Conservation (phyloP, 2,113 vertebrate species). For the Pogona vitticeps region DNA sequence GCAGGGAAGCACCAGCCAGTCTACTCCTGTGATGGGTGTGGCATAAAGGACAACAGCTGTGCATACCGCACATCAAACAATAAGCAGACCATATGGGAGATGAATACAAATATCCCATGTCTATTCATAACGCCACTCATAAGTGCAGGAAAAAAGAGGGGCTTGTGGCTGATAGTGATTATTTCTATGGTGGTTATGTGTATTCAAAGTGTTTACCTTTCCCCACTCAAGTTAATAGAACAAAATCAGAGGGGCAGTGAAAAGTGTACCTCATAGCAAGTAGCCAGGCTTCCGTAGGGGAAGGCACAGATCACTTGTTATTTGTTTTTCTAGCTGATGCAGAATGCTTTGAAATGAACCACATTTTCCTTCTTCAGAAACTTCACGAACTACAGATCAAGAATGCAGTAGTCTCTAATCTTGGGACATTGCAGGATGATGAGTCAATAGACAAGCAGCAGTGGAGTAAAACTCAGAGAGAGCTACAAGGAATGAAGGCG, state of each 20-base stretch:
- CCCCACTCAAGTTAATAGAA: not conserved
- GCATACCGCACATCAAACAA: too few relatives aligned
- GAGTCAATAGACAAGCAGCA: slow-evolving; percentile 40
- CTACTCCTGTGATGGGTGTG: too few relatives aligned
- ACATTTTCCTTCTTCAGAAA: slow-evolving; percentile 63
- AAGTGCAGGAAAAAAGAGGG: not conserved
- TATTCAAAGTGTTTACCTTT: not conserved
- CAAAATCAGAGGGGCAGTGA: not conserved
- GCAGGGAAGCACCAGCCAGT: too few relatives aligned
- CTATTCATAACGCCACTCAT: not conserved
- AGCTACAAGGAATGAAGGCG: slow-evolving; percentile 52
- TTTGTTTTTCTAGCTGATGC: not conserved
- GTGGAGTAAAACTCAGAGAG: slow-evolving; percentile 24
- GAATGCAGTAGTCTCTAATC: slow-evolving; percentile 35
- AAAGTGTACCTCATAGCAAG: not conserved
- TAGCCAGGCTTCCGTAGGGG: not conserved
- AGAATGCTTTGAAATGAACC: not conserved
- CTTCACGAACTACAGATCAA: slow-evolving; percentile 66
- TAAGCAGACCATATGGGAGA: not conserved
- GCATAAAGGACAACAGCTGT: too few relatives aligned
- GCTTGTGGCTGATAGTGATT: not conserved
- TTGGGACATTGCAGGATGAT: slow-evolving; percentile 58
- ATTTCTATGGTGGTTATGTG: not conserved
- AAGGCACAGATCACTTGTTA: not conserved
- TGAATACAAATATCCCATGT: too few relatives aligned